Evolutionary conservation across 2,797 vertebrate species (phyloP).

Genomic region (Phoeniculus purpureus): DNA sequence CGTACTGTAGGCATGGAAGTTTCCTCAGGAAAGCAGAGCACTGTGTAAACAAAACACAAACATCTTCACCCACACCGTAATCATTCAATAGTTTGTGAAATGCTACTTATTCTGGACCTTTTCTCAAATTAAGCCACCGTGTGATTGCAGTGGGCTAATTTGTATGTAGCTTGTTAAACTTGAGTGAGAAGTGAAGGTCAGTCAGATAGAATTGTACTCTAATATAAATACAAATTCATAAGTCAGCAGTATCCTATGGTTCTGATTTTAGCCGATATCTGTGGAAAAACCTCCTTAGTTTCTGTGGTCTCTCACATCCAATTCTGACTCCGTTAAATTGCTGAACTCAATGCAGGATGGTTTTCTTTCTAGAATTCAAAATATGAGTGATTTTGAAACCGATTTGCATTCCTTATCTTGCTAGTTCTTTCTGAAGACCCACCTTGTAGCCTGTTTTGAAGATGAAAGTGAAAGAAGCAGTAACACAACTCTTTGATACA

Average conservation of each 20-base stretch:
- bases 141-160: not conserved
- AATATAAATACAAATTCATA: not conserved
- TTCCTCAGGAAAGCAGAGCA: not conserved
- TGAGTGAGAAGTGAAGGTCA: not conserved
- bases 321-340: constrained; percentile 1
- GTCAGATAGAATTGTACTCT: not conserved
- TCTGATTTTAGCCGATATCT: not conserved
- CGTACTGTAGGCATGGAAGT: not conserved
- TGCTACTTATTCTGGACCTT: not conserved
- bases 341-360: not conserved
- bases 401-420: not conserved
- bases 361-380: not conserved
- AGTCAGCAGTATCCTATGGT: not conserved
- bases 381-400: not conserved
- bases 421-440: not conserved
- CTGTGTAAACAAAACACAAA: not conserved
- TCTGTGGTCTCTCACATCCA: not conserved
- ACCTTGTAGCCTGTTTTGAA: not conserved
- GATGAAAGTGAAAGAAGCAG: not conserved
- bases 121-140: not conserved
- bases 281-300: not conserved
- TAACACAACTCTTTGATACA: not conserved
- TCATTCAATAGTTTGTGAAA: not conserved
- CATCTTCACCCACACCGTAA: not conserved
- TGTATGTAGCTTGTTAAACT: not conserved